A percentile compares a stretch with the other conserved stretches of the same genome.
These are phyloP conservation scores for Zootoca vivipara DNA, from an alignment of 2,113 vertebrate genomes.

Conservation along the genomic window DNA sequence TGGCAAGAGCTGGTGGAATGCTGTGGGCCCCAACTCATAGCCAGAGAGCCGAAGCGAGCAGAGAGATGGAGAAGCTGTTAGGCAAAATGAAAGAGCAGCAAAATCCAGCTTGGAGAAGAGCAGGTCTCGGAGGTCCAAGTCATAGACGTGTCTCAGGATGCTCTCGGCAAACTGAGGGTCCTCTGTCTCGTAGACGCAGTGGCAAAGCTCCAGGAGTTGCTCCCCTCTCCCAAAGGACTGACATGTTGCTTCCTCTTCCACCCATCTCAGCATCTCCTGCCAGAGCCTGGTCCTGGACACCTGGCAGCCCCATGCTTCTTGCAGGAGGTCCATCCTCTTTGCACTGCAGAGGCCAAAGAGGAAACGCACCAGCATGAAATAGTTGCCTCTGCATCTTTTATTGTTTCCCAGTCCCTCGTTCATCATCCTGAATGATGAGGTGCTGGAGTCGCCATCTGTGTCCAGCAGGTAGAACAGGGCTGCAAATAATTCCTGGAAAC, in stretches of 20 bases:
- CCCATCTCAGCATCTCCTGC: neutral
- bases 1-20: neutral
- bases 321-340: neutral
- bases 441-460: neutral
- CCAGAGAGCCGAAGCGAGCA: neutral
- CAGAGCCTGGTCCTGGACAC: neutral
- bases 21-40: neutral
- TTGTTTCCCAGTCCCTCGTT: neutral
- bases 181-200: conserved; percentile 22
- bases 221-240: neutral
- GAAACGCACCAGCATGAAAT: conserved; percentile 3
- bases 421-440: neutral
- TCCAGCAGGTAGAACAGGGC: conserved; percentile 23
- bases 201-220: conserved; percentile 16
- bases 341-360: conserved; percentile 21
- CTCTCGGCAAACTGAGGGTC: neutral
- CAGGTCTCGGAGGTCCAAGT: neutral
- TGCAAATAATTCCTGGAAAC: conserved; percentile 57
- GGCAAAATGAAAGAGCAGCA: neutral
- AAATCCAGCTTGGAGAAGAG: conserved; percentile 9
- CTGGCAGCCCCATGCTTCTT: neutral
- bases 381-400: neutral
- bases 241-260: neutral
- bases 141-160: neutral
- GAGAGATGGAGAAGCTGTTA: neutral